These are phyloP conservation scores for Terebella lapidaria DNA, from an alignment of 2,888 invertebrate species.

Conservation along the genomic window DNA sequence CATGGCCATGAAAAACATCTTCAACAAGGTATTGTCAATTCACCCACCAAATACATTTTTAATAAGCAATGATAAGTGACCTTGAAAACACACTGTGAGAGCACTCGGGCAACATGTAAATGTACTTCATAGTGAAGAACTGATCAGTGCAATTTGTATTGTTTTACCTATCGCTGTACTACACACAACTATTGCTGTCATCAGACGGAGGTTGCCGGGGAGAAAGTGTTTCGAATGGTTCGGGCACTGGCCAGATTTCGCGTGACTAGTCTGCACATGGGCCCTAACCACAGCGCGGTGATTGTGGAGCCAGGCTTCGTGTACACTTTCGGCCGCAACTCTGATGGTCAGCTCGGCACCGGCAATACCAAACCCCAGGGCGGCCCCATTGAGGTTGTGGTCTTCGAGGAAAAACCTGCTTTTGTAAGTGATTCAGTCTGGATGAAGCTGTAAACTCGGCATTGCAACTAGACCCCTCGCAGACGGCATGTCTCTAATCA, in stretches of 20 bases:
- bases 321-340: constrained; percentile 64
- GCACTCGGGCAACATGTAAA: not conserved
- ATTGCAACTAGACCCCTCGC: too few relatives aligned
- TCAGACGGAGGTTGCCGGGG: constrained; percentile 54
- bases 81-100: not conserved
- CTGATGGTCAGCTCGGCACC: constrained; percentile 63
- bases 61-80: not conserved
- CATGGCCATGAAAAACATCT: constrained; percentile 55
- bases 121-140: not conserved
- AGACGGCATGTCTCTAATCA: too few relatives aligned
- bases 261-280: constrained; percentile 61
- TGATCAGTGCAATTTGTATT: not conserved
- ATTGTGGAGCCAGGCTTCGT: constrained; percentile 64
- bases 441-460: not conserved
- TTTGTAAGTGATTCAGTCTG: constrained; percentile 12
- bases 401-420: constrained; percentile 48
- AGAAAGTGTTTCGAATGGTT: constrained; percentile 54
- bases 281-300: constrained; percentile 62
- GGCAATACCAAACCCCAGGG: constrained; percentile 52
- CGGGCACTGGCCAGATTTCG: constrained; percentile 57
- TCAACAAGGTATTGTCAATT: constrained; percentile 52
- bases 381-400: constrained; percentile 54
- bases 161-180: too few relatives aligned
- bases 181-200: too few relatives aligned
- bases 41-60: too few relatives aligned